These are phyloP conservation scores for Anguilla pacifica DNA, from an alignment of 2,797 vertebrate species.

Conservation along the genomic window DNA sequence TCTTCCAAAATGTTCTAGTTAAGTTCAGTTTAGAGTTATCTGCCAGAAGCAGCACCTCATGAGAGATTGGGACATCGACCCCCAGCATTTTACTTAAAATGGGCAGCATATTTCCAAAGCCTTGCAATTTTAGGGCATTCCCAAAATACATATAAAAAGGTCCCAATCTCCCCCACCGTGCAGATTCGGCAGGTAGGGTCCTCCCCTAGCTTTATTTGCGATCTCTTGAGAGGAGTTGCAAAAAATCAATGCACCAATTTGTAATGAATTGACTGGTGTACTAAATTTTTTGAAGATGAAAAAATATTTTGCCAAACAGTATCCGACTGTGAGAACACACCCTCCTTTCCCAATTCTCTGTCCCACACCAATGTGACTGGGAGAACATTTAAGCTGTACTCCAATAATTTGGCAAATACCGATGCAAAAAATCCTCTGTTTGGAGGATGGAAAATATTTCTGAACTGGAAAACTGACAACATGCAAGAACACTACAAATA, in stretches of 20 bases:
- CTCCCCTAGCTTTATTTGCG: neutral
- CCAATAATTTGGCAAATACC: too few relatives aligned
- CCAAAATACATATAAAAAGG: neutral
- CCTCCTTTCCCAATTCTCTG: too few relatives aligned
- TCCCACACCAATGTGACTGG: too few relatives aligned
- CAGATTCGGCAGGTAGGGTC: neutral
- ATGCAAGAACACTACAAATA: slow-evolving; percentile 41
- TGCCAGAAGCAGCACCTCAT: neutral
- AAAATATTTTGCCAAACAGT: too few relatives aligned
- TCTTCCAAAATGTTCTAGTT: neutral
- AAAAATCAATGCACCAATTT: neutral
- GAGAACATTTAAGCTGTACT: too few relatives aligned
- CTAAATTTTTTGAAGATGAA: too few relatives aligned
- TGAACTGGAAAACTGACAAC: slow-evolving; percentile 1
- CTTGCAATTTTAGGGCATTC: neutral
- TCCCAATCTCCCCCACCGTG: neutral
- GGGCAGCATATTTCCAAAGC: neutral
- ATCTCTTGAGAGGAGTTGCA: neutral
- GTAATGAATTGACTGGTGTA: neutral
- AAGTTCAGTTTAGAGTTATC: neutral
- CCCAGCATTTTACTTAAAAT: neutral
- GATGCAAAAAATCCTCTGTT: too few relatives aligned
- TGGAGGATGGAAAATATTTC: too few relatives aligned
- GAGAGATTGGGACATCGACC: neutral
- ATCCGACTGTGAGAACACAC: too few relatives aligned